Evolutionary conservation across 2,888 invertebrate species (phyloP).

Genomic region (Agrilus cyanescens): DNA sequence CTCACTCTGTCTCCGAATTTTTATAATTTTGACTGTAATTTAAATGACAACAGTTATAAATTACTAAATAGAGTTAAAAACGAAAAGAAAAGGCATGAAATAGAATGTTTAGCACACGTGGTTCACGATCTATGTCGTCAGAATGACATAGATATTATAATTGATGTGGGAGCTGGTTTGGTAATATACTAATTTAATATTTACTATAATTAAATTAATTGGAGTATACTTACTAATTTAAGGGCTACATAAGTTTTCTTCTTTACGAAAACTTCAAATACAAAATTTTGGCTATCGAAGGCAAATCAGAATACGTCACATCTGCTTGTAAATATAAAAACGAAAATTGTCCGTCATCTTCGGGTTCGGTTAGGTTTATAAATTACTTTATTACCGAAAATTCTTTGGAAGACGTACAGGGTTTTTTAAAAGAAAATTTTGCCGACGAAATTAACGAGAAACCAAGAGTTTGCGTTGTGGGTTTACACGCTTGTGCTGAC

Average conservation of each 20-base stretch:
- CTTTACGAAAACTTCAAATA: slow-evolving; percentile 45
- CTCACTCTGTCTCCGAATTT: too few relatives aligned
- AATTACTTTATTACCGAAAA: slow-evolving; percentile 43
- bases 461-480: slow-evolving; percentile 39
- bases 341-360: slow-evolving; percentile 41
- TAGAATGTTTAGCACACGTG: slow-evolving; percentile 46
- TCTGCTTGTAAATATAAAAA: slow-evolving; percentile 46
- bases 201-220: slow-evolving; percentile 1
- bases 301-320: slow-evolving; percentile 42
- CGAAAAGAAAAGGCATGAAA: slow-evolving; percentile 61
- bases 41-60: too few relatives aligned
- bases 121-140: slow-evolving; percentile 40
- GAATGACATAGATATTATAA: slow-evolving; percentile 39
- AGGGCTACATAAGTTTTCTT: slow-evolving; percentile 66
- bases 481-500: slow-evolving; percentile 71
- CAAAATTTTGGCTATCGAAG: slow-evolving; percentile 57
- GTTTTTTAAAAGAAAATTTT: slow-evolving; percentile 25
- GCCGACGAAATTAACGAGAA: slow-evolving; percentile 12
- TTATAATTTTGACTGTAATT: too few relatives aligned
- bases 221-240: slow-evolving; percentile 21
- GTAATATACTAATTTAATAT: slow-evolving; percentile 31
- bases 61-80: slow-evolving; percentile 19
- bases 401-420: slow-evolving; percentile 33
- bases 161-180: slow-evolving; percentile 67
- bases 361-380: slow-evolving; percentile 43